Base-by-base conservation (phyloP, 1,140 invertebrate species). In the Drosophila virilis region DNA sequence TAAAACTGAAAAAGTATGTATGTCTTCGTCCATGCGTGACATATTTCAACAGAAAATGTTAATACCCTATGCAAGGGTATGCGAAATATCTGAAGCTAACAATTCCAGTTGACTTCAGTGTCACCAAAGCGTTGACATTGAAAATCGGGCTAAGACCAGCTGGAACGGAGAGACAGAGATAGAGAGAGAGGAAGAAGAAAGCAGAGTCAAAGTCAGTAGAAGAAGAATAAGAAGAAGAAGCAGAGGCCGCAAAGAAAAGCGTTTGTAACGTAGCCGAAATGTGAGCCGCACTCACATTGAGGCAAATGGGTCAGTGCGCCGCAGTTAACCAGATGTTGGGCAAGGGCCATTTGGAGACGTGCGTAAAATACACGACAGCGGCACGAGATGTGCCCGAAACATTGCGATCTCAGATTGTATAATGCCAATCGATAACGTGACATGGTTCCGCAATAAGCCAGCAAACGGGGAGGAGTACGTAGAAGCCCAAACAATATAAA, bases 101-200 rank as follows among this genome's bases (percentile, higher is more conserved):
- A 60, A 67, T 67, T 73, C 72, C 52, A 82, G 70, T 77, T 74
- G 74, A 59, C 50, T 85, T 85, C 82, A 86, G 75, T 85, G 82
- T 88, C 83, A 85, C 75, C 72, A 74, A 77, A 61, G 50, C 48
- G 76, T 64, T 86, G 83, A 86, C 83, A 86, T 86, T 86, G 83
- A 86, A 86, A 86, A 80, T 82, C 59, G 52, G 50, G 38, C 62
- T 32, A 52, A 71, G 55, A 65, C 45, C 69, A 58, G 68, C 68
- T 57, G 68, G 69, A 42, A 37, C 48, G 43, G 65, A 64, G 42
- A 28, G 22, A 69, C 15, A 74, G 59, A 61, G 54, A 66, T 42
- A 52, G 45, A 54, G 72, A 40, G 43, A 38, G 45, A 15, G 52
- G n/a, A n/a, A 46, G 28, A 45, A 15, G 9, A 51, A 58, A 66